Evolutionary conservation across 2,797 vertebrate genomes (phyloP), one percentile per base, ranked within the genome.

Genomic region (Hipposideros larvatus): DNA sequence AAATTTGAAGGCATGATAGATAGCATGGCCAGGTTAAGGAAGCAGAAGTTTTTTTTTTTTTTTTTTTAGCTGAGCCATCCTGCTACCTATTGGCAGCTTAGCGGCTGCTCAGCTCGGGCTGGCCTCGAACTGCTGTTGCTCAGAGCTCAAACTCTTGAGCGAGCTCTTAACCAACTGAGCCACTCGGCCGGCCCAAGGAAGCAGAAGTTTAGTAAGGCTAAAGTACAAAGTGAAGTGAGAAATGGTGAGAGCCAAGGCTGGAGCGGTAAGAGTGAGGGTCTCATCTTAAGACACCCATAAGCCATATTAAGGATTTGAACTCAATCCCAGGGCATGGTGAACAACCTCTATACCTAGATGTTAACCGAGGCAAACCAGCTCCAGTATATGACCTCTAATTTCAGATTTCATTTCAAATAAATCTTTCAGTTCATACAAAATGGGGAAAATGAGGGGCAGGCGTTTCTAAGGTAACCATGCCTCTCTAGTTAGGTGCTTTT

Each of bases 331-430:
- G 28, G 24, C 41, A 77, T 2, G 4, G 22, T 57, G 63, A 90
- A 34, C 61, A n/a, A 87, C 14, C n/a, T 73, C 31, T 74, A 93
- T 10, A 37, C 5, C 65, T 88, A 88, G 78, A 78, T 73, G 41
- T 34, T 75, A 79, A 63, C 71, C 71, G 46, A 83, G 59, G 21
- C 18, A 53, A 43, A 34, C 46, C 78, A 70, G 41, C 7, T 91
- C 53, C 43, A 86, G 43, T 71, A 78, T 16, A 34, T 61, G 63
- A 79, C 14, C 75, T 93, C 21, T 24, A 43, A 92, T 34, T 93
- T 93, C 65, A 90, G 41, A 87, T 86, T 77, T 95, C 10, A 82
- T 59, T 91, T 68, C 57, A 96, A 86, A 93, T 87, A 78, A 94
- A 88, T 22, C 48, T 92, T 94, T 82, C 37, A 68, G 41, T 74